Base-by-base conservation (phyloP, 1,140 invertebrate genomes). In the Proales similis region DNA sequence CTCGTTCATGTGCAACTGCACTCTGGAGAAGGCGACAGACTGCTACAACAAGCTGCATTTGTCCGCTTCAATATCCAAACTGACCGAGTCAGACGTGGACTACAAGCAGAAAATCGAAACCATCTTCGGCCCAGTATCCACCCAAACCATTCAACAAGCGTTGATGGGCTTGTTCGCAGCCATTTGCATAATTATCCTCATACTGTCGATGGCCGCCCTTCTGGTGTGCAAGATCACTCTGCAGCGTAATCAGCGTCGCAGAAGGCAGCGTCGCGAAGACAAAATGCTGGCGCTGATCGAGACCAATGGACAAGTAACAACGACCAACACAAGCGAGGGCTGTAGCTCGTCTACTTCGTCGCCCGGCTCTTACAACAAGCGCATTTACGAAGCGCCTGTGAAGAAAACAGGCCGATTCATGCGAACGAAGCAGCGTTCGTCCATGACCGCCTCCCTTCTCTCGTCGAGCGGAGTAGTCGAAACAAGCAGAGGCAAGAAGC, bases 141-240 rank as follows among this genome's bases (percentile, higher is more conserved):
- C 39, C 45, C 36, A 57, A n/a, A 42, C 45, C 24, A 57, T 57
- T 57, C 51, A 57, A 42, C 51, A 57, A 26, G 51, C 51, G 17
- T 30, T 57, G 26, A 11, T 57, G 19, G 51, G 51, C 17, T 20
- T 57, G 11, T 57, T 57, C n/a, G 51, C 36, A n/a, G 51, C 36
- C 14, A 57, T 57, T 12, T 57, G 51, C 29, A 42, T 42, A 19
- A 57, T 57, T 27, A 11, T 57, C 26, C 36, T 57, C n/a, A 4
- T 57, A 26, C 45, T 57, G n/a, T 57, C 51, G 1, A 36, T 57
- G 2, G 51, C 36, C 5, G 51, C 51, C 11, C 36, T n/a, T 4
- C 29, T 57, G 1, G 38, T 57, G 17, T 57, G 51, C 29, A 57
- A 57, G 32, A 57, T 57, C 7, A 57, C 39, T 26, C 45, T 57